These are phyloP conservation scores for Drosophila rufa DNA, from an alignment of 1,140 invertebrate species.

Conservation along the genomic window DNA sequence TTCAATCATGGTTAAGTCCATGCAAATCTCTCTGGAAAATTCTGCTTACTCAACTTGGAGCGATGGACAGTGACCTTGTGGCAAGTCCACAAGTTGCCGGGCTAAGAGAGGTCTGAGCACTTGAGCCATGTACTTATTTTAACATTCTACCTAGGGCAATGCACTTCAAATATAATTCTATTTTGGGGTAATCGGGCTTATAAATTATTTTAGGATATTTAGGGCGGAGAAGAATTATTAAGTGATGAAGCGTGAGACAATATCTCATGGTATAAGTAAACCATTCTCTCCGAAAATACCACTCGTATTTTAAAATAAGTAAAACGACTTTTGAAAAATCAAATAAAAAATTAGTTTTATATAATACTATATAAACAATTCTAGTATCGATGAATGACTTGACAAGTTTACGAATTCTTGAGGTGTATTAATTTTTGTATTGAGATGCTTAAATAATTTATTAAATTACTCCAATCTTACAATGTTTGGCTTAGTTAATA, in stretches of 20 bases:
- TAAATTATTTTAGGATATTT: constrained; percentile 23
- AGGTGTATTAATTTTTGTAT: too few relatives aligned
- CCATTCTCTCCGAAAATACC: not conserved
- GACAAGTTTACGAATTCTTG: not conserved
- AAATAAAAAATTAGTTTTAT: too few relatives aligned
- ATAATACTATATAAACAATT: too few relatives aligned
- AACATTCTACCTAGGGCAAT: constrained; percentile 34
- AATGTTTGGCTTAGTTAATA: not conserved
- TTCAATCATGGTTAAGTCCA: constrained; percentile 42
- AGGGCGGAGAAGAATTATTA: not conserved
- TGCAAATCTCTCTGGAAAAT: constrained; percentile 41
- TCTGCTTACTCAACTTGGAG: constrained; percentile 21
- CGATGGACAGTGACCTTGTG: constrained; percentile 32
- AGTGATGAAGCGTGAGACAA: not conserved
- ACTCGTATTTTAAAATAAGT: not conserved
- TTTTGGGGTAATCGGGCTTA: constrained; percentile 20
- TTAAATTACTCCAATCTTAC: not conserved
- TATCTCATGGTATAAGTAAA: not conserved
- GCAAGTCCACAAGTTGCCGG: constrained; percentile 24
- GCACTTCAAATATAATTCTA: constrained; percentile 32
- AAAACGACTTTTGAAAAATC: not conserved
- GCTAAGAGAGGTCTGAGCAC: constrained; percentile 40
- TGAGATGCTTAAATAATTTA: too few relatives aligned
- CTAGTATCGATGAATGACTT: too few relatives aligned
- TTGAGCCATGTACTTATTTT: constrained; percentile 20